Percentiles rank a stretch among this genome's conserved stretches.
These are phyloP conservation scores for Drosophila busckii DNA, from an alignment of 1,140 invertebrate genomes.

Conservation along the genomic window DNA sequence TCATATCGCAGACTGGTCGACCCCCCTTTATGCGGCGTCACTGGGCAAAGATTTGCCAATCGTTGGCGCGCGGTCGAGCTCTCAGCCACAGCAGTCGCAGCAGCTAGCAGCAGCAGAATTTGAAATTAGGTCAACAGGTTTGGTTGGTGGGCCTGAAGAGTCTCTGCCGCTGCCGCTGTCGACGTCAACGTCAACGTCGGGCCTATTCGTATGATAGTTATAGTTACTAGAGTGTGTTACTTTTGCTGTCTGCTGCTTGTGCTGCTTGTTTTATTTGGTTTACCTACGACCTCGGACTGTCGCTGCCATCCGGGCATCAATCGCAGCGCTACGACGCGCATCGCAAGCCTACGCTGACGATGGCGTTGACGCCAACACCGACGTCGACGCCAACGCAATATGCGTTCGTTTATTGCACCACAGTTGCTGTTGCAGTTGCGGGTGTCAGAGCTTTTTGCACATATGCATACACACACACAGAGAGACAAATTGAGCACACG, in stretches of 20 bases:
- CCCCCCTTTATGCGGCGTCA: constrained; percentile 32
- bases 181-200: too few relatives aligned
- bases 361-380: constrained; percentile 14
- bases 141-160: constrained; percentile 57
- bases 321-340: constrained; percentile 28
- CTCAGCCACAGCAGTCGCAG: constrained; percentile 38
- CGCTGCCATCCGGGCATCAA: constrained; percentile 37
- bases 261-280: constrained; percentile 16
- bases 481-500: constrained; percentile 41
- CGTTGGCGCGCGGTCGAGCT: constrained; percentile 52
- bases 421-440: constrained; percentile 60
- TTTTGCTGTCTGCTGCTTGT: constrained; percentile 20
- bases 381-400: constrained; percentile 63
- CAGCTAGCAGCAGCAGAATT: constrained; percentile 63
- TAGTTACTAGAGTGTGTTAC: constrained; percentile 66
- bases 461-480: constrained; percentile 12
- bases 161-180: constrained; percentile 51
- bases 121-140: constrained; percentile 77
- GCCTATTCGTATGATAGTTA: constrained; percentile 50
- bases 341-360: constrained; percentile 34
- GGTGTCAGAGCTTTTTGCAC: constrained; percentile 36
- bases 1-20: background rate
- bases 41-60: constrained; percentile 70
- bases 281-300: constrained; percentile 46
- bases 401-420: constrained; percentile 74